Conservation (phyloP, 1,140 invertebrate genomes). For the Maniola jurtina region DNA sequence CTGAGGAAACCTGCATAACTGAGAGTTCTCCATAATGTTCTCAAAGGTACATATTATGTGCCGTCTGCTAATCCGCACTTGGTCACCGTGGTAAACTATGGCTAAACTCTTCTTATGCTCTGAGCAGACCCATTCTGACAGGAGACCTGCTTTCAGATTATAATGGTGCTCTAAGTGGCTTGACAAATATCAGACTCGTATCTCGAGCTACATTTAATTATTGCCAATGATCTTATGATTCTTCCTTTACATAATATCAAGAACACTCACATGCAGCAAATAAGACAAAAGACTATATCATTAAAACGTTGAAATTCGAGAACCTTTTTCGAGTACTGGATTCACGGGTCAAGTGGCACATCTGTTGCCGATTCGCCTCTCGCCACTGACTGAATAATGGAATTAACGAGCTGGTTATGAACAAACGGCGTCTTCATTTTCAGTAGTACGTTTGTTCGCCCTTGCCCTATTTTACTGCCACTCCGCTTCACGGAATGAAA, state of each 20-base stretch:
- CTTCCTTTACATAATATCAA: neutral
- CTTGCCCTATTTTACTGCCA: constrained; percentile 71
- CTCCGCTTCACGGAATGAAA: constrained; percentile 71
- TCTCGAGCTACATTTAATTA: too few relatives aligned
- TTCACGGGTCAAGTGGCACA: constrained; percentile 64
- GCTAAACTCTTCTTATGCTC: too few relatives aligned
- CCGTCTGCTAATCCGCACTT: too few relatives aligned
- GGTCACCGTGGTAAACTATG: too few relatives aligned
- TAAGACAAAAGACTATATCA: constrained; percentile 6
- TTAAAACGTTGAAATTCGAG: constrained; percentile 40
- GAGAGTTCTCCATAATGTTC: too few relatives aligned
- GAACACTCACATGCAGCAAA: neutral
- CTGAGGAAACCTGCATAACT: too few relatives aligned
- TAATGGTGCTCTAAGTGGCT: too few relatives aligned
- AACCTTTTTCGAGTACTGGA: constrained; percentile 51
- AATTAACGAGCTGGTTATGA: constrained; percentile 74
- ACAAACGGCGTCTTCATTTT: constrained; percentile 76
- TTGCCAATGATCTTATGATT: too few relatives aligned
- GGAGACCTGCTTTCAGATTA: too few relatives aligned
- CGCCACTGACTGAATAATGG: constrained; percentile 72
- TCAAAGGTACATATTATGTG: too few relatives aligned
- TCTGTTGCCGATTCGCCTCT: constrained; percentile 67
- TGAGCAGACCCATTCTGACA: too few relatives aligned
- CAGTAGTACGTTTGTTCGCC: constrained; percentile 66
- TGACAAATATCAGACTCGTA: too few relatives aligned